phyloP scores from a whole-genome alignment of 1,140 invertebrate species.

The Zaprionus ornatus region DNA sequence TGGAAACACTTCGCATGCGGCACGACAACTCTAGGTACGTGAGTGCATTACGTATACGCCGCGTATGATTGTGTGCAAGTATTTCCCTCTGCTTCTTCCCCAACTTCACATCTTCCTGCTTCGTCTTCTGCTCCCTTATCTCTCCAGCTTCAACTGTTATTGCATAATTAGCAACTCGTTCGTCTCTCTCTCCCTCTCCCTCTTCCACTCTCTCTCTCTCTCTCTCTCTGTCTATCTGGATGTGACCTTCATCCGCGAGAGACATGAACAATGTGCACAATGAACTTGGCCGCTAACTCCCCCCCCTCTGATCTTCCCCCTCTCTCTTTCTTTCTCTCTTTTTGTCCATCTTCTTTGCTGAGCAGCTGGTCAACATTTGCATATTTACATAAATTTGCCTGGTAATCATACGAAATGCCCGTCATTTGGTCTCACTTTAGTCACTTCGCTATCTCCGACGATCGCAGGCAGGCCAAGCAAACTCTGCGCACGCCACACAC shows the following conservation, averaged over 20 bases:
- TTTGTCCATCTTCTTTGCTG: background rate
- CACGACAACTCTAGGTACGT: constrained; percentile 49
- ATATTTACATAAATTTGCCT: constrained; percentile 60
- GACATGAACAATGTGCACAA: constrained; percentile 44
- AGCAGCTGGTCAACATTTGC: constrained; percentile 19
- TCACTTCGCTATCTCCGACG: constrained; percentile 5
- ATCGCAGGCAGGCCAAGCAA: constrained; percentile 18
- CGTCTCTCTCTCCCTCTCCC: background rate
- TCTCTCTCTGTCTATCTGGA: background rate
- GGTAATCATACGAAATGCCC: constrained; percentile 63
- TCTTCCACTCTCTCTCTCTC: background rate
- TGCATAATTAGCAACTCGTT: constrained; percentile 56
- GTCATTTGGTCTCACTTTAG: constrained; percentile 41
- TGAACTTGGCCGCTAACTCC: constrained; percentile 70
- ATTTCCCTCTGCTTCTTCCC: constrained; percentile 13
- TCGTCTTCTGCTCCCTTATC: constrained; percentile 10
- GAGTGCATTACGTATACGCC: constrained; percentile 54
- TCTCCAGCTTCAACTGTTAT: constrained; percentile 31
- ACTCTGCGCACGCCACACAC: constrained; percentile 14
- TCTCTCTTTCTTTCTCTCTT: constrained; percentile 51
- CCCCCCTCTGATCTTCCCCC: background rate
- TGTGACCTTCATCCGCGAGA: constrained; percentile 60
- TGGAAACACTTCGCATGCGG: constrained; percentile 64
- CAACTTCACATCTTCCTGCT: background rate
- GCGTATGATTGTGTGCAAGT: background rate